phyloP scores from a whole-genome alignment of 1,140 invertebrate species.

The Trachymyrmex septentrionalis region DNA sequence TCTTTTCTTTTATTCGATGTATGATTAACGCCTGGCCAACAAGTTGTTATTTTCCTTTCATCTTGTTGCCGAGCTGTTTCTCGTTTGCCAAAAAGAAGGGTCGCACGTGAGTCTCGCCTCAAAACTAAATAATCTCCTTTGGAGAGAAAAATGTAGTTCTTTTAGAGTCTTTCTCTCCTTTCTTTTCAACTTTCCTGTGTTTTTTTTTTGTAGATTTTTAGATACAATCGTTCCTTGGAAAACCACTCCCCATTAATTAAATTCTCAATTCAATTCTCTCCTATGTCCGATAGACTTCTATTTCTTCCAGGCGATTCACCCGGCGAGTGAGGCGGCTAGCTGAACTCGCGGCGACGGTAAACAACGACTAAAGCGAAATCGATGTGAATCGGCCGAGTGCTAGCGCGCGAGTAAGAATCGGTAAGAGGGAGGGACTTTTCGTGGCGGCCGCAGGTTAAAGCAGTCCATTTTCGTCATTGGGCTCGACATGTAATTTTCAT shows the following conservation, averaged over 20 bases:
- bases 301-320: not conserved
- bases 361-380: slow-evolving; percentile 73
- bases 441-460: slow-evolving; percentile 1
- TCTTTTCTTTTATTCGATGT: slow-evolving; percentile 27
- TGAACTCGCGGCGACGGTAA: slow-evolving; percentile 59
- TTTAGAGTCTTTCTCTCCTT: too few relatives aligned
- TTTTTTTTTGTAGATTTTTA: not conserved
- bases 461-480: slow-evolving; percentile 22
- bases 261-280: not conserved
- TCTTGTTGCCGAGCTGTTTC: not conserved
- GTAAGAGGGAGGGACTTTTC: slow-evolving; percentile 53
- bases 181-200: not conserved
- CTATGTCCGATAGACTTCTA: not conserved
- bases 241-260: not conserved
- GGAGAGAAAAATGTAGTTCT: not conserved
- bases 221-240: not conserved
- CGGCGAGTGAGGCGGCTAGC: slow-evolving; percentile 30
- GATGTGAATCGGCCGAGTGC: slow-evolving; percentile 46
- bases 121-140: slow-evolving; percentile 3
- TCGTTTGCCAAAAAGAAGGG: not conserved
- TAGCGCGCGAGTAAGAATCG: slow-evolving; percentile 37
- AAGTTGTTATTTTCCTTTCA: slow-evolving; percentile 39
- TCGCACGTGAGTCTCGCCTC: not conserved
- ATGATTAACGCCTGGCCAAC: slow-evolving; percentile 2
- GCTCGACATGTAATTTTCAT: not conserved